These are phyloP conservation scores for Rhynchonycteris naso DNA, from an alignment of 2,797 vertebrate species.

Conservation along the genomic window DNA sequence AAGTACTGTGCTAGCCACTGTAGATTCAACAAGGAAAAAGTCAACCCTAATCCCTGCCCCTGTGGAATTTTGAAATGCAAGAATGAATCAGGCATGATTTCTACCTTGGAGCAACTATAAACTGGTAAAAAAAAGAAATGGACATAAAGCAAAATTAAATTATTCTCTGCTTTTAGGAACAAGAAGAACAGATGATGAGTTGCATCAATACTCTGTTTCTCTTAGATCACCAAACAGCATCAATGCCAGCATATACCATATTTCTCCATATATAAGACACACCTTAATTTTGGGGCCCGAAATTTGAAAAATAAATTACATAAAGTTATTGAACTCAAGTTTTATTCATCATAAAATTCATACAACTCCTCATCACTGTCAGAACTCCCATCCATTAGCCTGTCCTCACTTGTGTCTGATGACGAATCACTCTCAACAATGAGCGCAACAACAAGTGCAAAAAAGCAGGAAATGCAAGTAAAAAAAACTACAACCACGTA, in stretches of 20 bases:
- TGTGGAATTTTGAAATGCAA: neutral
- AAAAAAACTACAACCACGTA: no score
- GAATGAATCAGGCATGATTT: neutral
- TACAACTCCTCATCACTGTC: no score
- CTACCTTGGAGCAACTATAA: neutral
- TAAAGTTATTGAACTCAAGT: no score
- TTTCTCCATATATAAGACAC: no score
- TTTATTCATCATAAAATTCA: no score
- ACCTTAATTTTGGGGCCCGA: no score
- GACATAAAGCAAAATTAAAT: neutral
- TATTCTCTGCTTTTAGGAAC: neutral
- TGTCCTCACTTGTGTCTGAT: no score
- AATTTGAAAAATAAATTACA: no score
- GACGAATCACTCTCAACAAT: no score
- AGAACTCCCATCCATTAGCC: no score
- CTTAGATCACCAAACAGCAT: neutral
- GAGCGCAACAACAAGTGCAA: no score
- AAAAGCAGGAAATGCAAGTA: no score
- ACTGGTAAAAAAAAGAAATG: conserved; percentile 32
- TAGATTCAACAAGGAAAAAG: neutral
- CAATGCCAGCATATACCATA: neutral
- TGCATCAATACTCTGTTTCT: neutral
- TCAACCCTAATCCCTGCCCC: neutral
- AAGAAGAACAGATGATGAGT: neutral
- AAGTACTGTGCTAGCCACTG: neutral